These are phyloP conservation scores for Merluccius polli DNA, from an alignment of 2,797 vertebrate genomes.

Conservation along the genomic window DNA sequence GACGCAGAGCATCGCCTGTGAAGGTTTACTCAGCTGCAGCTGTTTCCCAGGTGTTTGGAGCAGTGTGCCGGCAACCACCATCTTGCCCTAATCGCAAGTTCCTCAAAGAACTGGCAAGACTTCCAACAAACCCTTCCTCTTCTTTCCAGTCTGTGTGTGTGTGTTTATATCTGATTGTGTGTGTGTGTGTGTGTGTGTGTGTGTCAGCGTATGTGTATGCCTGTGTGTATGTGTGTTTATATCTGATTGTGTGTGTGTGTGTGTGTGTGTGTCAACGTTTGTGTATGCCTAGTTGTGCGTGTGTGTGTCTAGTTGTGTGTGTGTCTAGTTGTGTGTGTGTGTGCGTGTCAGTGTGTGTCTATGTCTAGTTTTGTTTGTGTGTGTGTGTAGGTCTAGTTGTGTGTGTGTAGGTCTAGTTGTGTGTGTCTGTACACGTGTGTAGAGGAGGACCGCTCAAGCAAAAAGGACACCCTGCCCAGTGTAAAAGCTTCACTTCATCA, in stretches of 20 bases:
- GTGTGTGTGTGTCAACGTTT: background rate
- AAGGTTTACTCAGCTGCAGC: slow-evolving; percentile 32
- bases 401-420: background rate
- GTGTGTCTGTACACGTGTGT: slow-evolving; percentile 9
- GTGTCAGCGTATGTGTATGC: background rate
- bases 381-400: too few relatives aligned
- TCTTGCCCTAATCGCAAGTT: slow-evolving; percentile 64
- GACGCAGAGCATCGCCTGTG: slow-evolving; percentile 5
- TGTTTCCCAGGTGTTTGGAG: slow-evolving; percentile 72
- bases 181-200: too few relatives aligned
- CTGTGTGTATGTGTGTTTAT: background rate
- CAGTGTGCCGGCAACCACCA: slow-evolving; percentile 61
- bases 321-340: too few relatives aligned
- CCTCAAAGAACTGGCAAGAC: slow-evolving; percentile 66
- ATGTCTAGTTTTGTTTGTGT: too few relatives aligned
- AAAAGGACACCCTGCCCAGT: slow-evolving; percentile 12
- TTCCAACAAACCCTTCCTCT: slow-evolving; percentile 61
- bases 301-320: too few relatives aligned
- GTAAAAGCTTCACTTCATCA: slow-evolving; percentile 32
- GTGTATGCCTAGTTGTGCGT: too few relatives aligned
- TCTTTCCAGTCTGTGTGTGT: slow-evolving; percentile 44
- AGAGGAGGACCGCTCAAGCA: slow-evolving; percentile 49
- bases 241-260: background rate
- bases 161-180: background rate
- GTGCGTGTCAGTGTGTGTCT: too few relatives aligned